Evolutionary conservation across 2,797 vertebrate species (phyloP).

Genomic region (Hoplostethus atlanticus): DNA sequence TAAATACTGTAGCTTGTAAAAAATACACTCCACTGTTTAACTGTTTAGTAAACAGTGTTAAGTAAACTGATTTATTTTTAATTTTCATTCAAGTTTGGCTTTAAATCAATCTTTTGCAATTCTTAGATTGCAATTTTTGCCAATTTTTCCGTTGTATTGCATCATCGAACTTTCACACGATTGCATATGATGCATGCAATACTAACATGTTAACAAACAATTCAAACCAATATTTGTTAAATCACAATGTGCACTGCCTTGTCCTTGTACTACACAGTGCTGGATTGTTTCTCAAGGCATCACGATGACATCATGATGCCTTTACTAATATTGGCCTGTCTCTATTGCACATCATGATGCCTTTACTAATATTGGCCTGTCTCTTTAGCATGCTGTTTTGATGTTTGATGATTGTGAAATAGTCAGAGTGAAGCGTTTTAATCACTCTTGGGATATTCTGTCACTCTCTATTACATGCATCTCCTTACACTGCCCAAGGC

Average conservation of each 20-base stretch:
- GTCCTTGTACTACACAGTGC: not conserved
- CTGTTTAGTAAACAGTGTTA: too few relatives aligned
- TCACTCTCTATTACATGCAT: constrained; percentile 46
- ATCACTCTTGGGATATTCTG: constrained; percentile 40
- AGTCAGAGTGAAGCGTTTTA: constrained; percentile 27
- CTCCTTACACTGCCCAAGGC: constrained; percentile 9
- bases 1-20: too few relatives aligned
- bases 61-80: too few relatives aligned
- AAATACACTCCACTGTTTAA: too few relatives aligned
- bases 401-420: constrained; percentile 42
- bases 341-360: not conserved
- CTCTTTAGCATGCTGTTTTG: constrained; percentile 4
- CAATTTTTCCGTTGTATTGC: not conserved
- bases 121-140: not conserved
- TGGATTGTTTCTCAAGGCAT: not conserved
- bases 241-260: not conserved
- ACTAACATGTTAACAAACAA: not conserved
- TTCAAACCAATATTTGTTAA: too few relatives aligned
- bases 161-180: not conserved
- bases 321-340: constrained; percentile 27
- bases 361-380: constrained; percentile 25
- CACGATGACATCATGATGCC: not conserved
- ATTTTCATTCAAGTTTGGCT: not conserved
- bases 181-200: too few relatives aligned
- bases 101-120: not conserved